Conservation (phyloP, 2,888 invertebrate species). For the Harmothoe impar region DNA sequence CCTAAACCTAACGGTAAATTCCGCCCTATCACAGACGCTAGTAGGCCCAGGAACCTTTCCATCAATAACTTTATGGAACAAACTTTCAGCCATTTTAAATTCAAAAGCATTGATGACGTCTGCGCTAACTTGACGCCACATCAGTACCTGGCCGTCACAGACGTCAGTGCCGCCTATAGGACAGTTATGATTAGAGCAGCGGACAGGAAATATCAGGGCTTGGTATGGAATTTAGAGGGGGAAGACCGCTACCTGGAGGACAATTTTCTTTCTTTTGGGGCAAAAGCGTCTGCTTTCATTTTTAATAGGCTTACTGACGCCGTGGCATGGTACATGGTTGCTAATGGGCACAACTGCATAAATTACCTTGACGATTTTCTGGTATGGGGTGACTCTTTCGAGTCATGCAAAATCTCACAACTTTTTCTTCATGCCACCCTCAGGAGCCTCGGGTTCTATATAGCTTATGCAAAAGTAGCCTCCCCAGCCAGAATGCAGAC, state of each 20-base stretch:
- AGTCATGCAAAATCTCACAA: background rate
- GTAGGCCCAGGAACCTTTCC: background rate
- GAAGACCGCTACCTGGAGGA: too few relatives aligned
- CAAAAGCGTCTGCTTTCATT: too few relatives aligned
- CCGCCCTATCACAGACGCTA: background rate
- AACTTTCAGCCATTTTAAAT: background rate
- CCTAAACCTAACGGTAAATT: background rate
- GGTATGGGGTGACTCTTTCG: background rate
- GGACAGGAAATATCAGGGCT: too few relatives aligned
- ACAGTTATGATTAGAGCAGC: too few relatives aligned
- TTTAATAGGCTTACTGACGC: too few relatives aligned
- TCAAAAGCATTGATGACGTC: background rate
- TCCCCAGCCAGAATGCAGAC: background rate
- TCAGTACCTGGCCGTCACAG: background rate
- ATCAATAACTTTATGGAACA: background rate
- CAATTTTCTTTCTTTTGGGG: too few relatives aligned
- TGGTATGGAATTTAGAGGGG: too few relatives aligned
- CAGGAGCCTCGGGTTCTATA: background rate
- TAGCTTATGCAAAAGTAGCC: background rate
- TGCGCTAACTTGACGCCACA: background rate
- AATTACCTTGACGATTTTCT: constrained; percentile 12
- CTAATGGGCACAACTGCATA: background rate
- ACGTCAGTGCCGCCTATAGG: too few relatives aligned
- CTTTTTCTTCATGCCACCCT: background rate
- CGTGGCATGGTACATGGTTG: background rate